Conservation (phyloP, 2,888 invertebrate species). For the Eucera pruinosa region DNA sequence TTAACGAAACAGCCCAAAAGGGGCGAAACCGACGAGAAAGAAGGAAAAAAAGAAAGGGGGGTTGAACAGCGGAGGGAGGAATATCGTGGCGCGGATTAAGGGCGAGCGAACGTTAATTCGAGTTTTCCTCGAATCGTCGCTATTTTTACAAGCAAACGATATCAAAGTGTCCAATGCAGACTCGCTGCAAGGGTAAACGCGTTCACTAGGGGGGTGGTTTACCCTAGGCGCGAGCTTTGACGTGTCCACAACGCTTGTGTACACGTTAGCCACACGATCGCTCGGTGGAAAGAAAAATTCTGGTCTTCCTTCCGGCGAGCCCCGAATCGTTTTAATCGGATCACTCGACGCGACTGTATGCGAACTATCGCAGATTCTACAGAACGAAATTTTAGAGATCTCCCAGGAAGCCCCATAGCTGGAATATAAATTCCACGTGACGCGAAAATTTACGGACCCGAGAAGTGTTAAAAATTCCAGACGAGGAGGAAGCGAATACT, state of each 20-base stretch:
- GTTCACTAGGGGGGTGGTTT: conserved; percentile 33
- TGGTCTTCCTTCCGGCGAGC: not conserved
- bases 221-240: conserved; percentile 46
- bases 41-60: conserved; percentile 16
- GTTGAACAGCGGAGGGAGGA: conserved; percentile 24
- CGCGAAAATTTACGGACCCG: not conserved
- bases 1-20: conserved; percentile 61
- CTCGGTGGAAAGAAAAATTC: conserved; percentile 42
- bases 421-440: not conserved
- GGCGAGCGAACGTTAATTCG: conserved; percentile 75
- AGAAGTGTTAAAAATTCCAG: no score
- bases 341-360: not conserved
- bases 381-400: conserved; percentile 3
- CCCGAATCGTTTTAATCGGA: conserved; percentile 32
- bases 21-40: conserved; percentile 30
- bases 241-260: conserved; percentile 25
- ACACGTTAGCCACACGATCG: conserved; percentile 9
- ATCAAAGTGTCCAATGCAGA: conserved; percentile 60
- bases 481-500: no score
- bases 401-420: no score
- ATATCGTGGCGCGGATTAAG: conserved; percentile 71
- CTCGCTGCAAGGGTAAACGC: conserved; percentile 33
- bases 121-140: conserved; percentile 76
- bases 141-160: conserved; percentile 82
- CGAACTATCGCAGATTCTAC: not conserved